phyloP scores from a whole-genome alignment of 2,797 vertebrate genomes.

The Morelia viridis region DNA sequence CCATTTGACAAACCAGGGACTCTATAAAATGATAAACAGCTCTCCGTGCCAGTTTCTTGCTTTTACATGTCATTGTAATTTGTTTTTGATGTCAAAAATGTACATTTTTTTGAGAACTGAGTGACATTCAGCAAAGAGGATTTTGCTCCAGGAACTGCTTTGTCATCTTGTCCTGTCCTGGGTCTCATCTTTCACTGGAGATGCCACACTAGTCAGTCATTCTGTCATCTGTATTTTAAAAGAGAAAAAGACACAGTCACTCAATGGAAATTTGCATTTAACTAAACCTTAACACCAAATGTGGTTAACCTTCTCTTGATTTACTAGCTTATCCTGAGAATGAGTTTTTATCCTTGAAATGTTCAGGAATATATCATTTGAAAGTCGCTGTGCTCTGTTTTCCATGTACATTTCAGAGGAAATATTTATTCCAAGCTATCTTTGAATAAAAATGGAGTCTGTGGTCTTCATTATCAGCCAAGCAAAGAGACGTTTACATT shows the following conservation, averaged over 20 bases:
- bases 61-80: constrained; percentile 45
- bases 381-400: background rate
- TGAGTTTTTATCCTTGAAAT: background rate
- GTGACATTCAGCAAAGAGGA: constrained; percentile 22
- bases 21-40: constrained; percentile 39
- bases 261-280: constrained; percentile 1
- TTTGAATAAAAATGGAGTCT: background rate
- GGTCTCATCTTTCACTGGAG: constrained; percentile 40
- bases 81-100: constrained; percentile 51
- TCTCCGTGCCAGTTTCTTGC: constrained; percentile 39
- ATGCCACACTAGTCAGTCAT: background rate
- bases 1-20: constrained; percentile 45
- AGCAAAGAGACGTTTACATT: background rate
- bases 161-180: constrained; percentile 28
- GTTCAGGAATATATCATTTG: background rate
- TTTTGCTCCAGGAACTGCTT: constrained; percentile 39
- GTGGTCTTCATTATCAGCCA: background rate
- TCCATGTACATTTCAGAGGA: background rate
- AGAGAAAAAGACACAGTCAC: background rate
- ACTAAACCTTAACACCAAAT: background rate
- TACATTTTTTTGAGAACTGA: constrained; percentile 29
- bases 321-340: constrained; percentile 32
- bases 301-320: constrained; percentile 23
- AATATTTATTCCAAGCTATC: background rate
- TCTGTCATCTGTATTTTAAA: background rate